These are phyloP conservation scores for Sesamia nonagrioides DNA, from an alignment of 1,140 invertebrate species.

Conservation along the genomic window DNA sequence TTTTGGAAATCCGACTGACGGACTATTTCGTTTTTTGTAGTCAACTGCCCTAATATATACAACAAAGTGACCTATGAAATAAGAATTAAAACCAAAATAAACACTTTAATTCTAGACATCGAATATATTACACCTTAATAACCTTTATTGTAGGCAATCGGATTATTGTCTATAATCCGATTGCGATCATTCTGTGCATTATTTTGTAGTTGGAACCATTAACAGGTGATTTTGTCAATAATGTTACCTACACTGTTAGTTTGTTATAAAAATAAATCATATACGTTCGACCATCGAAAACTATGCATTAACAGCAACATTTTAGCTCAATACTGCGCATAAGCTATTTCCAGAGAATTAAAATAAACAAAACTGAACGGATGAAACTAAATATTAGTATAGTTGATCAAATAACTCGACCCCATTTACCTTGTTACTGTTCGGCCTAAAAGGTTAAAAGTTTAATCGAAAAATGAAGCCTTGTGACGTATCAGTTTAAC, in stretches of 20 bases:
- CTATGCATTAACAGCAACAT: constrained; percentile 28
- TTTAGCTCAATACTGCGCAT: not conserved
- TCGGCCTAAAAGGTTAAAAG: constrained; percentile 50
- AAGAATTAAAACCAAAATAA: not conserved
- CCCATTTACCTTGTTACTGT: constrained; percentile 45
- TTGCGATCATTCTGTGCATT: constrained; percentile 2
- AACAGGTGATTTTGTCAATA: constrained; percentile 10
- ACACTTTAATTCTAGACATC: not conserved
- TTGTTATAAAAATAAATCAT: constrained; percentile 40
- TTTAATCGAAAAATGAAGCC: constrained; percentile 48
- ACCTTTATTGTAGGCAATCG: too few relatives aligned
- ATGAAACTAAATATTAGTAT: constrained; percentile 49
- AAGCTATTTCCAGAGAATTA: constrained; percentile 40
- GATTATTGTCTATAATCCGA: not conserved
- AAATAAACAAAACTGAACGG: constrained; percentile 52
- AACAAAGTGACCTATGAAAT: too few relatives aligned
- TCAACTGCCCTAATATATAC: too few relatives aligned
- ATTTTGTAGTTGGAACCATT: not conserved
- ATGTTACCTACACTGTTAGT: not conserved
- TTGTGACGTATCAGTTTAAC: constrained; percentile 18
- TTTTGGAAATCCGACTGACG: too few relatives aligned
- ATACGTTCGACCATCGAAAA: not conserved
- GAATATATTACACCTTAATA: too few relatives aligned
- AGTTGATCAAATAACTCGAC: constrained; percentile 57
- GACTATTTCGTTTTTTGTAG: too few relatives aligned